These are phyloP conservation scores for Harmothoe impar DNA, from an alignment of 2,888 invertebrate species.

Conservation along the genomic window DNA sequence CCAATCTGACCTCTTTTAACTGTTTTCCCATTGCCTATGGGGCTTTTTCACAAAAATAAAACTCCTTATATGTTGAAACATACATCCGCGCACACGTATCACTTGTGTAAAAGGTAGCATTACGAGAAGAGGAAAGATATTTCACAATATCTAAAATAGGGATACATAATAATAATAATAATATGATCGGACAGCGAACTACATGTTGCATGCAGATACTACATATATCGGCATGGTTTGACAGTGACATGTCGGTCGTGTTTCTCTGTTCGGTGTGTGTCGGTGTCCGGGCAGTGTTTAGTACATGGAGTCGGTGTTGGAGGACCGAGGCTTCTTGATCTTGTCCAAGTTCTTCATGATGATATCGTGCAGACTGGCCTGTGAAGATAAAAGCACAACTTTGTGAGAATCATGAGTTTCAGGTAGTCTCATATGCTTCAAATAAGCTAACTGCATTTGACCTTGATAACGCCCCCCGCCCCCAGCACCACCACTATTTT, in stretches of 20 bases:
- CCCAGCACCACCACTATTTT: too few species aligned
- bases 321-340: slow-evolving; percentile 96
- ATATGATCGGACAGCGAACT: neutral
- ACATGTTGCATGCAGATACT: neutral
- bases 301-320: slow-evolving; percentile 82
- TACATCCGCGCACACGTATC: neutral
- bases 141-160: neutral
- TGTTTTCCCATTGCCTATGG: too few species aligned
- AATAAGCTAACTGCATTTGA: too few species aligned
- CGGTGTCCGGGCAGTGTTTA: slow-evolving; percentile 69
- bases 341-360: slow-evolving; percentile 99
- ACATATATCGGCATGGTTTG: neutral
- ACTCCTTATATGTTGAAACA: neutral
- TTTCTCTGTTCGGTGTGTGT: neutral
- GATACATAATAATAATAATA: neutral
- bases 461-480: too few species aligned
- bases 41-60: neutral
- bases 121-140: neutral
- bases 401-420: neutral
- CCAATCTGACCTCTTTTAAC: too few species aligned
- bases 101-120: slow-evolving; percentile 12
- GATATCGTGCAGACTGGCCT: slow-evolving; percentile 96
- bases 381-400: slow-evolving; percentile 68
- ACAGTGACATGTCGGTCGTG: too few species aligned
- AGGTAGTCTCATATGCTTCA: too few species aligned